phyloP scores from a whole-genome alignment of 2,888 invertebrate species.

The Stenodema calcarata region DNA sequence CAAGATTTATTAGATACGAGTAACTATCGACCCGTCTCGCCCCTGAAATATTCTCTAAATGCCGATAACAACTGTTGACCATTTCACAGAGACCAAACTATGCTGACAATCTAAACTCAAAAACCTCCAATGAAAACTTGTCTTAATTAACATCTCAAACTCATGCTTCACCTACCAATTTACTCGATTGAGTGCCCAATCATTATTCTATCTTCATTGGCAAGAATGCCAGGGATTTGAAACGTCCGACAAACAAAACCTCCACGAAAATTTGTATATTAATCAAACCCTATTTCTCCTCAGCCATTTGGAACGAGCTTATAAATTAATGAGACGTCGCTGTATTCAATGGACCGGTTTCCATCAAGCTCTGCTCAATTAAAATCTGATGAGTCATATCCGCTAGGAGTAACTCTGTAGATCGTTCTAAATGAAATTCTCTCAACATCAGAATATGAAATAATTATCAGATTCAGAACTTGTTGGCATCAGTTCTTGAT shows the following conservation, averaged over 20 bases:
- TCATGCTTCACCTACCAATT: no score
- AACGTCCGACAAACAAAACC: background rate
- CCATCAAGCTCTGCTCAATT: background rate
- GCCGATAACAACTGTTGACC: no score
- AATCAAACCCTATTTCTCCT: background rate
- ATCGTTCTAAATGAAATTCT: background rate
- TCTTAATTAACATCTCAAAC: no score
- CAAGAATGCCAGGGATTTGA: background rate
- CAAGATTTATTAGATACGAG: no score
- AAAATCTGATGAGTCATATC: background rate
- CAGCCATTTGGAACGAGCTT: background rate
- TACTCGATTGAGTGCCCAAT: no score
- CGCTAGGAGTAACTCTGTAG: background rate
- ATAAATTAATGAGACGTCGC: background rate
- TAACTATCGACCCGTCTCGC: no score
- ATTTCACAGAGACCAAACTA: no score
- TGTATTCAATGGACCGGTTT: background rate
- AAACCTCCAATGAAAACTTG: no score
- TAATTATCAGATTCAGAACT: background rate
- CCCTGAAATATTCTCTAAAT: no score
- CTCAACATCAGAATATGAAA: background rate
- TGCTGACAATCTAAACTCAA: no score
- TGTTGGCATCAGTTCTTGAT: background rate
- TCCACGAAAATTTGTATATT: background rate
- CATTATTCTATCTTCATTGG: no score